Base-by-base conservation (phyloP, 1,140 invertebrate species). In the Pogonognathellus flavescens region DNA sequence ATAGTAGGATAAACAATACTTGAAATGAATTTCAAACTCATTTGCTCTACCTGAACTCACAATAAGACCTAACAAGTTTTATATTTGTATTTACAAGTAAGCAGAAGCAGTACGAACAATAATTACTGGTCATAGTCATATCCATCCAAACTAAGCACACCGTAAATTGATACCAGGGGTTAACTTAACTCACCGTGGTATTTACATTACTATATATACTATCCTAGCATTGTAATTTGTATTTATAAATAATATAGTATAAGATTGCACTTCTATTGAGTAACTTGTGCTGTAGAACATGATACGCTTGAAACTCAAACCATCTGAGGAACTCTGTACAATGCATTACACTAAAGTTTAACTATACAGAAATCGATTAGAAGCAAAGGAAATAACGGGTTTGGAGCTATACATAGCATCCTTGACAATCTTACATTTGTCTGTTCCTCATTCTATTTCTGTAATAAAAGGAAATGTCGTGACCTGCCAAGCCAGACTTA, bases 401-500 rank as follows among this genome's bases (percentile, higher is more conserved):
- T 50, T 50, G 10, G 2, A 76, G 16, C 41, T 7, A 49, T 49
- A 76, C 31, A 41, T 6, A n/a, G n/a, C 70, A 76, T 41, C 41
- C 70, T 76, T 76, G 70, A 76, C 70, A 76, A 76, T 76, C 41
- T 41, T 5, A 31, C n/a, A 16, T 76, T 41, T 31, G 22, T 49
- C 25, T 62, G 16, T n/a, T 41, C 31, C 31, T 41, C 31, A 41
- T 41, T 41, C 18, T n/a, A 18, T 76, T 76, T 31, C n/a, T 16
- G 41, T 16, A 41, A 49, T 76, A 50, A 76, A 76, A 41, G 70
- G 31, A 76, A 76, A 76, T 50, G 70, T 76, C 70, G 70, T 76
- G 70, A 76, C 70, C 70, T 76, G 70, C 41, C 70, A 76, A 76
- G 70, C 70, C 18, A 76, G 14, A 76, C 41, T 76, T 76, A 41